phyloP scores from a whole-genome alignment of 2,888 invertebrate species.

The Camponotus fellah region DNA sequence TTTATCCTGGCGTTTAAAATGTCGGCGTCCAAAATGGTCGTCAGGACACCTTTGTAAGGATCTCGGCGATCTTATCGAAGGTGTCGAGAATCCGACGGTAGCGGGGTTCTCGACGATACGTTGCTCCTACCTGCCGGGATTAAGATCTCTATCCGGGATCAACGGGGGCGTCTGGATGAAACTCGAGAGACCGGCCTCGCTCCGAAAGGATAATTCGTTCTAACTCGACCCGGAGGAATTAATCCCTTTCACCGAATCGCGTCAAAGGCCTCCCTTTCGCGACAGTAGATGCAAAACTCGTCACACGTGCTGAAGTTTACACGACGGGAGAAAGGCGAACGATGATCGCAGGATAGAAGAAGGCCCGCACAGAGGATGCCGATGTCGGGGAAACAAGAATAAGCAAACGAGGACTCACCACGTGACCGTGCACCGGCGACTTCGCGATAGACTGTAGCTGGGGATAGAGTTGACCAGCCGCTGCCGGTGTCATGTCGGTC shows the following conservation, averaged over 20 bases:
- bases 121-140: slow-evolving; percentile 77
- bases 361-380: too few relatives aligned
- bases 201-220: slow-evolving; percentile 53
- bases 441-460: slow-evolving; percentile 85
- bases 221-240: slow-evolving; percentile 33
- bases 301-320: slow-evolving; percentile 10
- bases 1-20: slow-evolving; percentile 6
- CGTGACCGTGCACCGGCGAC: slow-evolving; percentile 84
- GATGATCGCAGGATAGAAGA: too few relatives aligned
- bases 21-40: neutral
- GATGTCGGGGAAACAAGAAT: neutral
- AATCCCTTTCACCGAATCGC: neutral
- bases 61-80: slow-evolving; percentile 51
- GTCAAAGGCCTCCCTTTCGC: neutral
- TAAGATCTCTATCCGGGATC: slow-evolving; percentile 76
- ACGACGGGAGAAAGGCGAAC: too few relatives aligned
- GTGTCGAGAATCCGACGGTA: slow-evolving; percentile 76
- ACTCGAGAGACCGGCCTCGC: slow-evolving; percentile 72
- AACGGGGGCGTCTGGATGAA: slow-evolving; percentile 34
- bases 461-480: slow-evolving; percentile 86
- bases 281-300: slow-evolving; percentile 18
- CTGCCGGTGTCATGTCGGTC: slow-evolving; percentile 86
- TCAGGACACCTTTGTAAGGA: slow-evolving; percentile 14
- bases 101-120: slow-evolving; percentile 75
- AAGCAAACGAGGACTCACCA: slow-evolving; percentile 81